Evolutionary conservation across 2,113 vertebrate species (phyloP).

Genomic region (Emydura subglobosa): DNA sequence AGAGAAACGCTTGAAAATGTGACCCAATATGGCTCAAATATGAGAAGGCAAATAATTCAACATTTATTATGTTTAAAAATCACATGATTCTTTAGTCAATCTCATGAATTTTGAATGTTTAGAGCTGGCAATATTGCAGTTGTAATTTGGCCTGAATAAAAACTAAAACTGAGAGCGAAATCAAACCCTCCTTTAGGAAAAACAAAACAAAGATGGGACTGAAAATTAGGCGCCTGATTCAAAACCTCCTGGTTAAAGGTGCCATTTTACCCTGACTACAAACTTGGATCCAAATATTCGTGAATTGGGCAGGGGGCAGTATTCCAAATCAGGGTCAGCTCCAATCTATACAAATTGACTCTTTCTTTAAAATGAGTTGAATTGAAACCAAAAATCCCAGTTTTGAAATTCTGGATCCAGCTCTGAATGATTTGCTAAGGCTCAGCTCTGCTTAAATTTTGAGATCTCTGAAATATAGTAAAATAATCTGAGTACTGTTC

Average conservation of each 20-base stretch:
- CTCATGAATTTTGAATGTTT: conserved; percentile 60
- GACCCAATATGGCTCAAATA: conserved; percentile 60
- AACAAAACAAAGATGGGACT: conserved; percentile 49
- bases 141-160: conserved; percentile 72
- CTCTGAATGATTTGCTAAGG: not conserved
- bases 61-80: not conserved
- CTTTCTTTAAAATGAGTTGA: not conserved
- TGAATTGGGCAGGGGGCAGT: not conserved
- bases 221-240: conserved; percentile 44
- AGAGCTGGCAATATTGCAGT: conserved; percentile 58
- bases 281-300: not conserved
- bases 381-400: not conserved
- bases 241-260: not conserved
- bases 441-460: not conserved
- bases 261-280: not conserved
- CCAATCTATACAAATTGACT: not conserved
- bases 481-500: not conserved
- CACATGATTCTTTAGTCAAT: not conserved
- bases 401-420: not conserved
- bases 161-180: conserved; percentile 56
- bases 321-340: not conserved
- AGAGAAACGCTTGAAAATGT: conserved; percentile 50
- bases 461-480: not conserved
- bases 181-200: conserved; percentile 35
- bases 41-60: conserved; percentile 64